Conservation (phyloP, 2,113 vertebrate genomes). For the Rhinopithecus roxellana region DNA sequence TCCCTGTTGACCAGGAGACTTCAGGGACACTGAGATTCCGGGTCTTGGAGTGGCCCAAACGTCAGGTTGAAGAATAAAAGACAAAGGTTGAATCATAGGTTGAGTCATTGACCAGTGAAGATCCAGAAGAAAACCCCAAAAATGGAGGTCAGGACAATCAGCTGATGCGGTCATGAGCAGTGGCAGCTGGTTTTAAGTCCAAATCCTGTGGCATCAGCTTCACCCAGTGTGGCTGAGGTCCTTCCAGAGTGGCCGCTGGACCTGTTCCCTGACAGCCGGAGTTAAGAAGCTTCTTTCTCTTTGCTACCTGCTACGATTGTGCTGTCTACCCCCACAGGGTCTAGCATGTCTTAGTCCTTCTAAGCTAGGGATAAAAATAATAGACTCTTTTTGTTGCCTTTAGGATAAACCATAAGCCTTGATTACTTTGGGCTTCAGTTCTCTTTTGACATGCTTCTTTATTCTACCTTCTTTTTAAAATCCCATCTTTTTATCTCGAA, state of each 20-base stretch:
- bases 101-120: background rate
- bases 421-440: too few relatives aligned
- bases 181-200: too few relatives aligned
- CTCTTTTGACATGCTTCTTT: background rate
- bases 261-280: accelerated
- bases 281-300: background rate
- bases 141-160: accelerated
- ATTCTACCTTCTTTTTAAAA: background rate
- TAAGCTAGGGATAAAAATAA: background rate
- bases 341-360: background rate
- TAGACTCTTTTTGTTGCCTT: background rate
- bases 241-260: background rate
- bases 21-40: background rate
- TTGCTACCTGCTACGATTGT: background rate
- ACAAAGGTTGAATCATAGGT: background rate
- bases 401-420: background rate
- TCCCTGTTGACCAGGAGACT: background rate
- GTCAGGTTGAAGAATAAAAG: background rate
- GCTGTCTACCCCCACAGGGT: too few relatives aligned
- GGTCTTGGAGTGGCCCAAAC: background rate
- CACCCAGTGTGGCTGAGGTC: too few relatives aligned
- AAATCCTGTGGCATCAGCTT: background rate
- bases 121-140: background rate
- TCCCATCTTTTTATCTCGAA: background rate
- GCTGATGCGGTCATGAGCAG: background rate